Percentiles rank a stretch among this genome's conserved stretches.
These are phyloP conservation scores for Clarias macrocephalus DNA, from an alignment of 2,113 vertebrate genomes.

Conservation along the genomic window DNA sequence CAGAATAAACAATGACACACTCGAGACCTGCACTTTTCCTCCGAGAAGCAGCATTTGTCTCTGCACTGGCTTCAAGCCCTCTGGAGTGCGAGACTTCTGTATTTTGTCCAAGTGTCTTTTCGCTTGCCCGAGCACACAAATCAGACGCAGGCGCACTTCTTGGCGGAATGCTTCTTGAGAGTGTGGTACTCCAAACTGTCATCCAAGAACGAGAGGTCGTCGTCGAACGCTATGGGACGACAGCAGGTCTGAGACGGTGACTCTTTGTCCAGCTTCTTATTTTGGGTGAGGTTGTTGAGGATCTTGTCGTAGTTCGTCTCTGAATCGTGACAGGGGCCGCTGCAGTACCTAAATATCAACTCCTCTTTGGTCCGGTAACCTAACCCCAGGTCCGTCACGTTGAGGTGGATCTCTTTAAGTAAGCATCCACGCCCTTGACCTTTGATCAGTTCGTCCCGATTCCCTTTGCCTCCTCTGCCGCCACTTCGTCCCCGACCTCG, in stretches of 20 bases:
- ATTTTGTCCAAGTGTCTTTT: conserved; percentile 57
- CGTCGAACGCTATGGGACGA: conserved; percentile 90
- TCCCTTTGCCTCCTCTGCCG: conserved; percentile 67
- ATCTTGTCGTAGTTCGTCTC: conserved; percentile 98
- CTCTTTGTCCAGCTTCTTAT: conserved; percentile 90
- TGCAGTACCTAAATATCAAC: conserved; percentile 95
- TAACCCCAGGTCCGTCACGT: conserved; percentile 93
- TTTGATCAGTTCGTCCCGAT: conserved; percentile 65
- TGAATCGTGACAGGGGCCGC: conserved; percentile 86
- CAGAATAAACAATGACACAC: conserved; percentile 8
- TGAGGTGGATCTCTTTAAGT: conserved; percentile 91
- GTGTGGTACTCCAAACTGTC: conserved; percentile 94
- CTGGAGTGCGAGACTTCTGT: conserved; percentile 12
- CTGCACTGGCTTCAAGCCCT: conserved; percentile 40
- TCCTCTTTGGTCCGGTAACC: conserved; percentile 97
- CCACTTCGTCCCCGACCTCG: conserved; percentile 68
- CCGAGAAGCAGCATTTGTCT: conserved; percentile 36
- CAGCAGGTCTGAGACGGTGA: conserved; percentile 87
- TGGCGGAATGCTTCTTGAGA: conserved; percentile 95
- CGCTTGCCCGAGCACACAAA: background rate
- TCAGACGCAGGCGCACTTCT: conserved; percentile 93
- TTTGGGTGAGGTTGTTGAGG: conserved; percentile 93
- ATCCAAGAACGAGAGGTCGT: conserved; percentile 94
- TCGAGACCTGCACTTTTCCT: conserved; percentile 25
- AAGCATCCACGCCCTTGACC: conserved; percentile 84